Conservation (phyloP, 2,888 invertebrate genomes). For the Sympetrum striolatum region DNA sequence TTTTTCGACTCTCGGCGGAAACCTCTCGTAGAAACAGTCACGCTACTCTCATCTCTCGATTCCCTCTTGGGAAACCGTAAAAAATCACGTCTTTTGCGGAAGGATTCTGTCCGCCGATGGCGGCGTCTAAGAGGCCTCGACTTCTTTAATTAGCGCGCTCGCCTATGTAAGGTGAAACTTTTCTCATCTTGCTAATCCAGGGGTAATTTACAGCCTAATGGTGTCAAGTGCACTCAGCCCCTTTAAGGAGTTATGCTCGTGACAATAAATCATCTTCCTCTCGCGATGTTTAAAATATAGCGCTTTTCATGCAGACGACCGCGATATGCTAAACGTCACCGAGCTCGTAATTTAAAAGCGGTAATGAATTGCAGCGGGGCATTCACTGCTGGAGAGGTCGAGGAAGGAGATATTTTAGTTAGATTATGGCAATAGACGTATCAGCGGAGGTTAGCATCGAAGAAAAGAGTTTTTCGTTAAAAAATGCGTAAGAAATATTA, state of each 20-base stretch:
- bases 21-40: neutral
- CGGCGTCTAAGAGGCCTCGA: neutral
- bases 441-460: too few species aligned
- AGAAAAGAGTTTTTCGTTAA: too few species aligned
- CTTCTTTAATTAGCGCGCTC: neutral
- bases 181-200: neutral
- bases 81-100: neutral
- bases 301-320: neutral
- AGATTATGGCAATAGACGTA: too few species aligned
- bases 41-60: neutral
- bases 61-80: neutral
- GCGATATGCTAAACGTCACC: neutral
- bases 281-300: neutral
- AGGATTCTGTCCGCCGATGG: neutral
- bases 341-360: neutral
- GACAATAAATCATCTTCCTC: neutral
- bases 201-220: neutral
- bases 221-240: neutral
- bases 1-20: neutral
- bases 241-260: neutral
- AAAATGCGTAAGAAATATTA: too few species aligned
- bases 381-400: too few species aligned
- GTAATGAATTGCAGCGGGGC: neutral
- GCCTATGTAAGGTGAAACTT: neutral
- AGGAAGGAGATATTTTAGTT: too few species aligned